These are phyloP conservation scores for Neopelma chrysocephalum DNA, from an alignment of 2,797 vertebrate species.

Conservation along the genomic window DNA sequence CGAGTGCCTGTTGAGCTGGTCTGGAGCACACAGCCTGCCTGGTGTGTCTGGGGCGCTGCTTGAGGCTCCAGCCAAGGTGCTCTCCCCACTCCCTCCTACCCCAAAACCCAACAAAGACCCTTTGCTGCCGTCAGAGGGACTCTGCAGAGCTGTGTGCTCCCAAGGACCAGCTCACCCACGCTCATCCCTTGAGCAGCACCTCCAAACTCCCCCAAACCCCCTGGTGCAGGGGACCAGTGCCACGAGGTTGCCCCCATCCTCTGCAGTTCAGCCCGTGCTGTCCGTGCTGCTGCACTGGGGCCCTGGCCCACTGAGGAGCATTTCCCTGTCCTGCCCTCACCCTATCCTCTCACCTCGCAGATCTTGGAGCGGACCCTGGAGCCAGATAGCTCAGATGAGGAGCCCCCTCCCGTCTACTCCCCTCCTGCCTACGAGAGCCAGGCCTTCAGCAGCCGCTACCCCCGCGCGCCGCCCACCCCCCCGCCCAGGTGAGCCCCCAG, in stretches of 20 bases:
- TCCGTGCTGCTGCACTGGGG: fast-evolving
- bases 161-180: neutral
- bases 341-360: conserved; percentile 60
- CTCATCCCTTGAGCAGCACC: neutral
- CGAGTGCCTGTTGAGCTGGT: fast-evolving
- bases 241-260: neutral
- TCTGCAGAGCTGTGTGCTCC: neutral
- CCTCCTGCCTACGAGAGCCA: conserved; percentile 92
- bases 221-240: neutral
- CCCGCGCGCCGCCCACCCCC: conserved; percentile 67
- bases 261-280: neutral
- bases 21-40: neutral
- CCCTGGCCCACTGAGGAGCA: fast-evolving
- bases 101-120: neutral
- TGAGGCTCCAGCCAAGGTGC: neutral
- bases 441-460: conserved; percentile 83
- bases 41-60: neutral
- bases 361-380: conserved; percentile 94
- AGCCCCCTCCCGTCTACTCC: conserved; percentile 94
- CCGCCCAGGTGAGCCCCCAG: neutral
- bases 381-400: conserved; percentile 95
- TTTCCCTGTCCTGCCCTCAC: neutral
- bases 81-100: fast-evolving
- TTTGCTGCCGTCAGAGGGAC: neutral
- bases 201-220: neutral